Evolutionary conservation across 2,797 vertebrate species (phyloP).

Genomic region (Lacerta viridis): DNA sequence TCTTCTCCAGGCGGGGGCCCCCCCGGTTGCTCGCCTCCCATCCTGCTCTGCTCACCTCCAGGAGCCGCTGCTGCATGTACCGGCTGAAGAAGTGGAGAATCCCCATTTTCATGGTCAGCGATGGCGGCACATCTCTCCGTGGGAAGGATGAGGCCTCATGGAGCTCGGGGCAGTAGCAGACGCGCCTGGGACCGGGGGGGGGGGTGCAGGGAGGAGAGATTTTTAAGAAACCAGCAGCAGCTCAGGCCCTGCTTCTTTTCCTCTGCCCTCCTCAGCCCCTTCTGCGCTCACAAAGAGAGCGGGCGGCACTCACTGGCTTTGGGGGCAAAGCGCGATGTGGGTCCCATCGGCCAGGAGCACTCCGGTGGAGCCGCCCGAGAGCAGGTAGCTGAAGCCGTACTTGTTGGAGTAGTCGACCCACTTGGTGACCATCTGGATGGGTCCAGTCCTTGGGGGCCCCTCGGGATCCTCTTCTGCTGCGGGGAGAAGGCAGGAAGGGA

Average conservation of each 20-base stretch:
- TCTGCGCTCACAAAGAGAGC: too few relatives aligned
- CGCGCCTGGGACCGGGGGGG: slow-evolving; percentile 11
- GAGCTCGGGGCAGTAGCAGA: slow-evolving; percentile 6
- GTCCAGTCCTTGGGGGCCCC: not conserved
- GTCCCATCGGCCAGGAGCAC: slow-evolving; percentile 62
- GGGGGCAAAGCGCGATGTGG: slow-evolving; percentile 56
- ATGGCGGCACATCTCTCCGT: not conserved
- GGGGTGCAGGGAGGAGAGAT: not conserved
- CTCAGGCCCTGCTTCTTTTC: too few relatives aligned
- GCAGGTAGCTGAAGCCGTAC: slow-evolving; percentile 64
- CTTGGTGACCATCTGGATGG: slow-evolving; percentile 50
- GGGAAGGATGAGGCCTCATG: slow-evolving; percentile 26
- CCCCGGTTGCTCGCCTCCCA: too few relatives aligned
- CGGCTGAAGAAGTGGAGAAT: slow-evolving; percentile 49
- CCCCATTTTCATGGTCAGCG: slow-evolving; percentile 25
- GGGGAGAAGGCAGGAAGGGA: not conserved
- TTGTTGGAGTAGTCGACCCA: slow-evolving; percentile 72
- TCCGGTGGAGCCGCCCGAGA: slow-evolving; percentile 24
- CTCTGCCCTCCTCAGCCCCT: too few relatives aligned
- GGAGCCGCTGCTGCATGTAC: slow-evolving; percentile 42
- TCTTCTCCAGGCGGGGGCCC: too few relatives aligned
- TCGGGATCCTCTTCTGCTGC: slow-evolving; percentile 37
- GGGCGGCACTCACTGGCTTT: slow-evolving; percentile 30
- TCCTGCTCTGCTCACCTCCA: slow-evolving; percentile 50
- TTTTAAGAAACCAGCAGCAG: not conserved